Base-by-base conservation (phyloP, 2,113 vertebrate species). In the Poeciliopsis turrubarensis region DNA sequence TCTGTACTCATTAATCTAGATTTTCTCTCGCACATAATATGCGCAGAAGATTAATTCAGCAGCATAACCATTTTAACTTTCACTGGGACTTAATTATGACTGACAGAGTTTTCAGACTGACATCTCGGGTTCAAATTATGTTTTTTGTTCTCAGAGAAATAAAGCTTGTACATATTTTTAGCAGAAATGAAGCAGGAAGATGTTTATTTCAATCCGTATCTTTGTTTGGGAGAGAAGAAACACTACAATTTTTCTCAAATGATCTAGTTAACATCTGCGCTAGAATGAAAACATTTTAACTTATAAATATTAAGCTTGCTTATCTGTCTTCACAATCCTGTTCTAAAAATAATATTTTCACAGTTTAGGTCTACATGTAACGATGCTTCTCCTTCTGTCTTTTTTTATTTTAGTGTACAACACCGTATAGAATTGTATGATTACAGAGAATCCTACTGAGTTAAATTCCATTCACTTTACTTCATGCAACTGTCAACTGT, bases 11-110 rank as follows among this genome's bases (percentile, higher is more conserved):
- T 37, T 77, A 25, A 60, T 77, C 32, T 65, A 17, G 80, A 65
- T 72, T 83, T 66, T 66, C 41, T 37, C 69, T 71, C 37, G 69
- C 62, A 81, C 32, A 87, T 73, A 62, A 76, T 63, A 51, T 57
- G 63, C 60, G 30, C 69, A 51, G 77, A 77, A 26, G 68, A 72
- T 80, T 80, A 81, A 75, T 79, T 75, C 60, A 54, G 72, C 63
- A 47, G 67, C 31, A 41, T 26, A 66, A 74, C 54, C 61, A 71
- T 68, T 22, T 62, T 31, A 73, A 63, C 72, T 76, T 65, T 68
- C 69, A 57, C 65, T 37, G n/a, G 54, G 77, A 78, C 80, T 78
- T 77, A 76, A 79, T 70, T 72, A 73, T 75, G 68, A 76, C 57
- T 70, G 74, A 67, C 32, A 41, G 34, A 39, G 68, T 88, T 75